Base-by-base conservation (phyloP, 2,888 invertebrate genomes). In the Phalangium opilio region DNA sequence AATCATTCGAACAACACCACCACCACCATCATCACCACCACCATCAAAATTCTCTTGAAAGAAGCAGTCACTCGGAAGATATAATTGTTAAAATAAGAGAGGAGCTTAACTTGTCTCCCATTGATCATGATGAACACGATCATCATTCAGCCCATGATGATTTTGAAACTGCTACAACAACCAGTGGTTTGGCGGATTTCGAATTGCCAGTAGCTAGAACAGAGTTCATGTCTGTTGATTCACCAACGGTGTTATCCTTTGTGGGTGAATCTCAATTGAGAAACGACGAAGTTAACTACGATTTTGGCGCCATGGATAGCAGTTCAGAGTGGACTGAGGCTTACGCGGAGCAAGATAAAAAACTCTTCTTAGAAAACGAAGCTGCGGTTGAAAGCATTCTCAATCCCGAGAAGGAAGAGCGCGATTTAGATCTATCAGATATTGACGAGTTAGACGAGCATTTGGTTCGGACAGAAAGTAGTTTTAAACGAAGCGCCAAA, bases 91-190 rank as follows among this genome's bases (percentile, higher is more conserved):
- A 51, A 35, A 33, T 50, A 14, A 43, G 46, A 57, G 74, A 77
- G 45, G 79, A 78, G 58, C 64, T 79, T 3, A 76, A 73, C 47
- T 67, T 67, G 36, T 69, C 66, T 51, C 55, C 56, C 14, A 57
- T 62, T 61, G 46, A 54, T 34, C 52, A 45, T 14, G 56, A 54
- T 18, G 53, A 50, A 18, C 49, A 50, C 8, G 44, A 43, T n/a
- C 14, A 17, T 10, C 47, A 45, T 2, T 34, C 27, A 8, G 34
- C 35, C 14, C 50, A 36, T 11, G 45, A 49, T 14, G 53, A 49
- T 35, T 53, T 52, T 44, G 54, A 55, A 20, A 45, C 53, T 15
- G 41, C 53, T 3, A 43, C 44, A n/a, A 44, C 44, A n/a, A 38
- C 49, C 2, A 41, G 46, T 10, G 44, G 47, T 14, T 38, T 53